Base-by-base conservation (phyloP, 2,888 invertebrate genomes). In the Mesopsocus fuscifrons region DNA sequence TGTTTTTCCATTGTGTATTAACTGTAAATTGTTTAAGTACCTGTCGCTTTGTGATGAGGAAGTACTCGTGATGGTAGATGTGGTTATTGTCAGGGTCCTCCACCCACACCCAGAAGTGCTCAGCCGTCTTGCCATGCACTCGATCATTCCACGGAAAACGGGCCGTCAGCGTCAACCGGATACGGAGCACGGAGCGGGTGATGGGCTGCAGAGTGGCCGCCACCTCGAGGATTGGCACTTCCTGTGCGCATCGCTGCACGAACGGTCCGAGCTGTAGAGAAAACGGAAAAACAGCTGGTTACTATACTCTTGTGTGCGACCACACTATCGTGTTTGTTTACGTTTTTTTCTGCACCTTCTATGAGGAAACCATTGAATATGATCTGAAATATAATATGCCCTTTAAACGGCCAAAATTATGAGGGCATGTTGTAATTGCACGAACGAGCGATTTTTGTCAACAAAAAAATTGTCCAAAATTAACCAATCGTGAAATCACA, bases 91-190 rank as follows among this genome's bases (percentile, higher is more conserved):
- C 85, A 0, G 94, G 84, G 63, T 98, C 95, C 60, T 97, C 95
- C 22, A 99, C 83, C 91, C 97, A 95, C 46, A 98, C 74, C 85
- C 92, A 97, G 62, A 92, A 99, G 0, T 84, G 75, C 60, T 95
- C 89, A 0, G 81, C 74, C 0, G 75, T 75, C 59, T 79, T 80
- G 0, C 92, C 88, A 56, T 95, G 92, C 38, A 91, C 72, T 51
- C 72, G 76, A 57, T 91, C 88, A 54, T 84, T 88, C 94, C 94
- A 95, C 47, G 71, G 76, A 52, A 70, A 71, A 50, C 76, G 74
- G 0, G 92, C 77, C 44, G 66, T 73, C 17, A 95, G 75, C 42
- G 72, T 72, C 11, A 95, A 69, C 45, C 78, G 73, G 50, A 97
- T 83, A 53, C 83, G 68, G 11, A 94, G 62, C 3, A 94, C 82